phyloP scores from a whole-genome alignment of 2,888 invertebrate genomes.

The Onthophagus sagittarius region DNA sequence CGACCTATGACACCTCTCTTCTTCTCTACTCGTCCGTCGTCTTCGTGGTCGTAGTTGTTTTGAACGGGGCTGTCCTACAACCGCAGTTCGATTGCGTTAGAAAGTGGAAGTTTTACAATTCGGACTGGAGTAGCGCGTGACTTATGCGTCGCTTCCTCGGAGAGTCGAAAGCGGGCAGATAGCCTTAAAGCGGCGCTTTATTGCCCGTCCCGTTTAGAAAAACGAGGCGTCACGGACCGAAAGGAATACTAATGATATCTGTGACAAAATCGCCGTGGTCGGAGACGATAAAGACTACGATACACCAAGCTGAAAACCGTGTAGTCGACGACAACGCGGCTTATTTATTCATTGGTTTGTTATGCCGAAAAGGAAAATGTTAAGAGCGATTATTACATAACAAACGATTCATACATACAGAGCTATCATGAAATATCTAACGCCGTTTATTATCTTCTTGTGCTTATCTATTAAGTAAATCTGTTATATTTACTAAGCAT shows the following conservation, averaged over 20 bases:
- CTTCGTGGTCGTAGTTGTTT: neutral
- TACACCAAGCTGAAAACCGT: neutral
- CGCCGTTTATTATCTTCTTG: too few species aligned
- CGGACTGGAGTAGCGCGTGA: constrained; percentile 32
- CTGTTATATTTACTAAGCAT: too few species aligned
- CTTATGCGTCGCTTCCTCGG: constrained; percentile 29
- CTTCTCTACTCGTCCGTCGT: constrained; percentile 23
- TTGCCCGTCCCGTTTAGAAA: constrained; percentile 15
- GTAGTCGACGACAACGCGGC: neutral
- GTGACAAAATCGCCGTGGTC: constrained; percentile 13
- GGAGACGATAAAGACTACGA: neutral
- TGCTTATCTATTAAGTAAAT: too few species aligned
- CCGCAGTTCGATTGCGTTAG: constrained; percentile 32
- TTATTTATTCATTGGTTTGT: neutral
- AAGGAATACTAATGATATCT: constrained; percentile 14
- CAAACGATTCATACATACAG: neutral
- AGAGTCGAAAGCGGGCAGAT: constrained; percentile 15
- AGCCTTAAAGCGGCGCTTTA: constrained; percentile 21
- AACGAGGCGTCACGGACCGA: constrained; percentile 7
- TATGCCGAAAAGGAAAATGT: neutral
- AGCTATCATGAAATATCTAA: too few species aligned
- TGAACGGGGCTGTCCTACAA: constrained; percentile 19
- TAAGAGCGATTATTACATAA: neutral
- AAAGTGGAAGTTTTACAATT: constrained; percentile 34
- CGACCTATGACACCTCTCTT: constrained; percentile 29